phyloP scores from a whole-genome alignment of 1,140 invertebrate genomes.

The Pseudomyrmex sp. region DNA sequence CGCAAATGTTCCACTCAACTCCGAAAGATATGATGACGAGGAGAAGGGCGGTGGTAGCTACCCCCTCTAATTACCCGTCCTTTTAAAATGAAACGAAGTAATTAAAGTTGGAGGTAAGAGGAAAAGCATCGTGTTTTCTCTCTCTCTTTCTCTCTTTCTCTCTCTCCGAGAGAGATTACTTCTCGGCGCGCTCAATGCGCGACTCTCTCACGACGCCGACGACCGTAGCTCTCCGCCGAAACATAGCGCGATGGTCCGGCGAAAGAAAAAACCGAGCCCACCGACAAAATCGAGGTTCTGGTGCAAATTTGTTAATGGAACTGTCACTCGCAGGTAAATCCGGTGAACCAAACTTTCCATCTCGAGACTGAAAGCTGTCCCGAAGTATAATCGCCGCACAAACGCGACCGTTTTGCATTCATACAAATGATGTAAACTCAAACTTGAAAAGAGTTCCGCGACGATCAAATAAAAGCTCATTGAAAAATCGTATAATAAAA shows the following conservation, averaged over 20 bases:
- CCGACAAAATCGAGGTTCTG: conserved; percentile 61
- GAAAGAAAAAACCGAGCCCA: conserved; percentile 12
- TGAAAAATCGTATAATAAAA: neutral
- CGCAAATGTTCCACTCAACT: conserved; percentile 29
- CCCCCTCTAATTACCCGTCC: conserved; percentile 68
- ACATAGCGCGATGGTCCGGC: conserved; percentile 19
- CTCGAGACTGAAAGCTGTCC: conserved; percentile 54
- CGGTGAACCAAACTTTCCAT: conserved; percentile 32
- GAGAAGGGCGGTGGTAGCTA: conserved; percentile 44
- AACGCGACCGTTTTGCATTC: conserved; percentile 32
- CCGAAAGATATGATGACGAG: conserved; percentile 52
- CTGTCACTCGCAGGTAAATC: conserved; percentile 59
- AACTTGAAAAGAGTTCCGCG: neutral
- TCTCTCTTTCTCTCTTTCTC: no score
- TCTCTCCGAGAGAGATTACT: conserved; percentile 63
- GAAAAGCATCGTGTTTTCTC: conserved; percentile 12
- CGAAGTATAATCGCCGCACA: conserved; percentile 36
- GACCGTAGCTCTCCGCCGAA: conserved; percentile 18
- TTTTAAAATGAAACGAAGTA: conserved; percentile 72
- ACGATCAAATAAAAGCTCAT: conserved; percentile 19
- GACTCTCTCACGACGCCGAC: conserved; percentile 28
- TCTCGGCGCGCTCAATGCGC: conserved; percentile 44
- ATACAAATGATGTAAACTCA: conserved; percentile 38
- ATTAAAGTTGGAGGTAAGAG: conserved; percentile 69
- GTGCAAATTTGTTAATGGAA: conserved; percentile 60